phyloP scores from a whole-genome alignment of 2,888 invertebrate species.

The Paralinhomoeus sp. region DNA sequence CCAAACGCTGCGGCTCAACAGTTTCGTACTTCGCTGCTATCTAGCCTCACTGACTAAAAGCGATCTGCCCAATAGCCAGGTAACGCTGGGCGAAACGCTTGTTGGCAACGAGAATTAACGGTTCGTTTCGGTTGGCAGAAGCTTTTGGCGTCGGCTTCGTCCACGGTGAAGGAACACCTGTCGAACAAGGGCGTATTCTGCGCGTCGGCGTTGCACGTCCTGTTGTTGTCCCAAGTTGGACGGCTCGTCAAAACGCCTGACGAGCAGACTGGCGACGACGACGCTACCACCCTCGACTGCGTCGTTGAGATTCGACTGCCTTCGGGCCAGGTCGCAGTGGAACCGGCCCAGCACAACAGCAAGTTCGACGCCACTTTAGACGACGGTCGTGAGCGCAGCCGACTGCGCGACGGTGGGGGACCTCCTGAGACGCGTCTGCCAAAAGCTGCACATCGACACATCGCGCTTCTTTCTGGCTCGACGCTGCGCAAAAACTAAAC shows the following conservation, averaged over 20 bases:
- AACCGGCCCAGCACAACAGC: too few species aligned
- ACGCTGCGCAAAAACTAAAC: too few species aligned
- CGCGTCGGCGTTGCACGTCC: conserved; percentile 5
- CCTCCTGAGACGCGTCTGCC: conserved; percentile 4
- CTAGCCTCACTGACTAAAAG: conserved; percentile 1
- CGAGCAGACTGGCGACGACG: not conserved
- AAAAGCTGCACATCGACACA: not conserved
- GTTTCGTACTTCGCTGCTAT: conserved; percentile 3
- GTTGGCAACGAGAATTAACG: not conserved
- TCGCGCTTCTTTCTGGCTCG: conserved; percentile 2
- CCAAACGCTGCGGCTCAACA: conserved; percentile 3
- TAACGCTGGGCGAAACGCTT: not conserved
- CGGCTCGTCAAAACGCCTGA: not conserved
- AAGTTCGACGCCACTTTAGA: conserved; percentile 4
- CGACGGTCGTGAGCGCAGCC: conserved; percentile 1
- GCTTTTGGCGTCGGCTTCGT: conserved; percentile 2
- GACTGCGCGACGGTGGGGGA: conserved; percentile 4
- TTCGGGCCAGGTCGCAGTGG: not conserved
- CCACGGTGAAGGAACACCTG: conserved; percentile 3
- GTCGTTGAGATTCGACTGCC: not conserved
- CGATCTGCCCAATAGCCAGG: conserved; percentile 6
- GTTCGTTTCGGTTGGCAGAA: conserved; percentile 2
- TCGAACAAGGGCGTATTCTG: conserved; percentile 5
- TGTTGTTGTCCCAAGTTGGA: not conserved
- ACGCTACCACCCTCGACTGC: not conserved